These are phyloP conservation scores for Thymallus thymallus DNA, from an alignment of 2,113 vertebrate genomes.

Conservation along the genomic window DNA sequence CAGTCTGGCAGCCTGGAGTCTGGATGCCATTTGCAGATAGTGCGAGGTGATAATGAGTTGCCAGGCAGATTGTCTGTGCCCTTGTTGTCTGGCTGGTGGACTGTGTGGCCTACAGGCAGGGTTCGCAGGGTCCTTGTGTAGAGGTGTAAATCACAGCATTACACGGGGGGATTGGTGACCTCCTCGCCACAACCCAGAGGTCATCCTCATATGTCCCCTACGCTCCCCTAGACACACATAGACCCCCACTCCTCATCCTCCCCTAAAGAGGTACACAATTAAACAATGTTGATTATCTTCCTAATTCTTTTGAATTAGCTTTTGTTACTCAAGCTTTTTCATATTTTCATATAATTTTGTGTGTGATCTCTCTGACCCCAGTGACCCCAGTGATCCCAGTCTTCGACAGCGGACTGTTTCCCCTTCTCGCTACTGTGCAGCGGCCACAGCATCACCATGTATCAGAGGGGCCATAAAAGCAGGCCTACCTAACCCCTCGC, in stretches of 20 bases:
- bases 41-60: conserved; percentile 67
- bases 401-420: conserved; percentile 31
- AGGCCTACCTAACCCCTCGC: conserved; percentile 28
- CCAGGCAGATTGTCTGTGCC: conserved; percentile 54
- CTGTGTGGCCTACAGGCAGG: conserved; percentile 29
- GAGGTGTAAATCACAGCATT: conserved; percentile 55
- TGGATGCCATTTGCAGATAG: conserved; percentile 61
- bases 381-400: conserved; percentile 52
- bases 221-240: not conserved
- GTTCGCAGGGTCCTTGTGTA: conserved; percentile 44
- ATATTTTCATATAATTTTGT: not conserved
- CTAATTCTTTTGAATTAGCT: too few species aligned
- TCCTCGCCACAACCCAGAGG: conserved; percentile 12
- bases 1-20: conserved; percentile 21
- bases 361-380: conserved; percentile 37
- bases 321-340: not conserved
- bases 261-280: not conserved
- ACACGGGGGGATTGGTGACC: conserved; percentile 50
- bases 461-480: conserved; percentile 67
- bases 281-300: too few species aligned
- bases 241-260: not conserved
- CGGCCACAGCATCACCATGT: conserved; percentile 54
- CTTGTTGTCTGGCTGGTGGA: conserved; percentile 49
- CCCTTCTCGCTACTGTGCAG: conserved; percentile 49
- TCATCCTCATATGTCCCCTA: conserved; percentile 42